Base-by-base conservation (phyloP, 2,113 vertebrate genomes). In the Caranx ignobilis region DNA sequence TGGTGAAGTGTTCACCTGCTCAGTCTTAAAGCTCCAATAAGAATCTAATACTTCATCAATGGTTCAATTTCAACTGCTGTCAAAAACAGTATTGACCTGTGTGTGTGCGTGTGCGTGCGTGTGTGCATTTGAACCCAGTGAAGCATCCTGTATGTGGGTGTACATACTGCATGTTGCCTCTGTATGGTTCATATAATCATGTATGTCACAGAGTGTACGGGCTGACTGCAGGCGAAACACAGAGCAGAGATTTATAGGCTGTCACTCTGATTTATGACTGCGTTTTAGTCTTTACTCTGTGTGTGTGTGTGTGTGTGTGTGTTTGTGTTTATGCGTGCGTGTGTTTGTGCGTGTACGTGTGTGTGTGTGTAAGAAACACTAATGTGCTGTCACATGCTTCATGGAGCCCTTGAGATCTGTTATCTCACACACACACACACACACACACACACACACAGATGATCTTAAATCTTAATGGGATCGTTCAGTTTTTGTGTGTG, bases 191-290 rank as follows among this genome's bases (percentile, higher is more conserved):
- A 80, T 16, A 67, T 80, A 65, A 59, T 65, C n/a, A 65, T 41
- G 13, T 12, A 62, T 62, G 21, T 54, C 48, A 37, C 6, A 4
- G 0, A 56, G 41, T 57, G 39, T 65, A 47, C 47, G 52, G 59
- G 50, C 32, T 59, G 47, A 43, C 45, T 54, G 52, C 21, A 72
- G 43, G 69, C 37, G 9, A 57, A n/a, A 11, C 37, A 62, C 4
- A 0, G 26, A 57, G 34, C 19, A 59, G 50, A 50, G n/a, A 69
- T 6, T 56, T 67, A 68, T 57, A 21, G 19, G 41, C 63, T 74
- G 55, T 68, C 45, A 61, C n/a, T n/a, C 61, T 72, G 19, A 77
- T 64, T 65, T 55, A 66, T 69, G 13, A 71, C 59, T 62, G 48
- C 18, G 32, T 43, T n/a, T 52, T 32, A 26, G 11, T 12, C 16